Percentiles rank a stretch among this genome's conserved stretches.
phyloP scores from a whole-genome alignment of 2,113 vertebrate species.

The Cygnus atratus region DNA sequence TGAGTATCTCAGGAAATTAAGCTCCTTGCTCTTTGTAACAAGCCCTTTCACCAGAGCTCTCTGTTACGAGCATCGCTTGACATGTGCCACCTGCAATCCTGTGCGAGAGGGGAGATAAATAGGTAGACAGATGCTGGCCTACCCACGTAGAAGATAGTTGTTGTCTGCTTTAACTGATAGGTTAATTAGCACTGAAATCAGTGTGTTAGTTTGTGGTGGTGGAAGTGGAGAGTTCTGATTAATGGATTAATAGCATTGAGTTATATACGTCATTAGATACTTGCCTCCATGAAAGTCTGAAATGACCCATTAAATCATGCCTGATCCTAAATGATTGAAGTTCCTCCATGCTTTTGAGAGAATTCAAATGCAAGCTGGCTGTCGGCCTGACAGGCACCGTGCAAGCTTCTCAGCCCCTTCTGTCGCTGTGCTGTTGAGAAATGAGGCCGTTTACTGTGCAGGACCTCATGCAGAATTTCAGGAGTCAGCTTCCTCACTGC shows the following conservation, averaged over 20 bases:
- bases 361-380: not conserved
- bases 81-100: not conserved
- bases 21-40: fast-evolving
- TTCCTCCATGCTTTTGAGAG: not conserved
- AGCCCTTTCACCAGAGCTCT: not conserved
- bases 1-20: not conserved
- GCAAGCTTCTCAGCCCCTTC: not conserved
- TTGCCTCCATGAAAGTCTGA: not conserved
- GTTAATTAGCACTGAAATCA: slow-evolving; percentile 2
- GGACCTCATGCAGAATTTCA: not conserved
- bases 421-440: not conserved
- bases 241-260: not conserved
- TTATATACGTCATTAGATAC: not conserved
- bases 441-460: fast-evolving
- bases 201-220: not conserved
- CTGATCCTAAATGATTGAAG: not conserved
- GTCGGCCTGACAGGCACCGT: not conserved
- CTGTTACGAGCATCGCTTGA: fast-evolving
- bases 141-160: not conserved
- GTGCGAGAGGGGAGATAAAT: fast-evolving
- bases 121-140: not conserved
- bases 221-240: not conserved
- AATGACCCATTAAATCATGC: not conserved
- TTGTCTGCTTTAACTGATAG: not conserved
- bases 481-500: not conserved